These are phyloP conservation scores for Hippocampus abdominalis DNA, from an alignment of 2,113 vertebrate species.

Conservation along the genomic window DNA sequence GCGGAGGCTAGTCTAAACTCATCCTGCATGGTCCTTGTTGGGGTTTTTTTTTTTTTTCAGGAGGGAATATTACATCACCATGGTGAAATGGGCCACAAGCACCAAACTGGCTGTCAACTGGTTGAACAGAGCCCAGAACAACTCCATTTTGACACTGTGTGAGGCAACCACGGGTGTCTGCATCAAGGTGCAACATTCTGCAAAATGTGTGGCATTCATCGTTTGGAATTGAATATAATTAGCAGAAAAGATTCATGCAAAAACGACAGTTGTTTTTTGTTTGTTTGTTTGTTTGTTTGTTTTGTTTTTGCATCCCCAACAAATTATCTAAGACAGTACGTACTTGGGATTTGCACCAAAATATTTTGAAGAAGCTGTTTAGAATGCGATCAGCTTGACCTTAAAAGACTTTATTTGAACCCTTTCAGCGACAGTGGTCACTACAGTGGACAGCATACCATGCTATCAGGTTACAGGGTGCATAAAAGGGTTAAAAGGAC, in stretches of 20 bases:
- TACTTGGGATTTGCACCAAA: no score
- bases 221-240: neutral
- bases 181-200: constrained; percentile 80
- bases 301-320: no score
- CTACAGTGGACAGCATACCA: no score
- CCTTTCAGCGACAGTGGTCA: no score
- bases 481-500: neutral
- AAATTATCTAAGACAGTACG: no score
- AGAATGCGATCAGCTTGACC: neutral
- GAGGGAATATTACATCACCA: constrained; percentile 93
- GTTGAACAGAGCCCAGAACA: constrained; percentile 94
- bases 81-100: constrained; percentile 97
- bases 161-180: constrained; percentile 95
- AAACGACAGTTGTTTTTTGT: no score
- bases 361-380: no score
- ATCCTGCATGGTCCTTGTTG: constrained; percentile 1
- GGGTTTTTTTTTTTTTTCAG: constrained; percentile 31
- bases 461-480: no score
- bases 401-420: neutral
- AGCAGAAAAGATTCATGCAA: no score
- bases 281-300: no score
- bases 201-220: neutral
- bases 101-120: constrained; percentile 97
- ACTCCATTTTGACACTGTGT: constrained; percentile 92
- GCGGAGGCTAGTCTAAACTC: neutral